These are phyloP conservation scores for Protodeltote pygarga DNA, from an alignment of 2,888 invertebrate species.

Conservation along the genomic window DNA sequence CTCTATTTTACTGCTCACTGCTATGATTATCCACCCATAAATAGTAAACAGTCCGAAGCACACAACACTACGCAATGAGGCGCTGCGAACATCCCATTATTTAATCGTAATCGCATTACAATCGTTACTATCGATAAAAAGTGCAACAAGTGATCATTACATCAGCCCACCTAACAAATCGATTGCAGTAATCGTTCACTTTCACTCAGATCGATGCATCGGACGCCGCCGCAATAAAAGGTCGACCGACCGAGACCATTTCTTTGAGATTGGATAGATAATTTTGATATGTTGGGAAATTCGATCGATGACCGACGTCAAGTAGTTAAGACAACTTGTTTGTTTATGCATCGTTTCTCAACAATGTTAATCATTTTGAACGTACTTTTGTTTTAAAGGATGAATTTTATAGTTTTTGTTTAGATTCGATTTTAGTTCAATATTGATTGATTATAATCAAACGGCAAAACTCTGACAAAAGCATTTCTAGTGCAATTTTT, in stretches of 20 bases:
- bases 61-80: slow-evolving; percentile 16
- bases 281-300: slow-evolving; percentile 37
- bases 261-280: slow-evolving; percentile 54
- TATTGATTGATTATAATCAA: too few species aligned
- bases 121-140: slow-evolving; percentile 68
- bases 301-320: slow-evolving; percentile 16
- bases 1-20: too few species aligned
- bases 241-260: slow-evolving; percentile 60
- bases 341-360: slow-evolving; percentile 5
- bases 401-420: too few species aligned
- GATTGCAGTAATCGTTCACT: slow-evolving; percentile 78
- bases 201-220: slow-evolving; percentile 74
- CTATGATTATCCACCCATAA: too few species aligned
- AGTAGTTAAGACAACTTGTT: slow-evolving; percentile 16
- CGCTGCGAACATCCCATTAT: slow-evolving; percentile 51
- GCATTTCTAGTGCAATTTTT: too few species aligned
- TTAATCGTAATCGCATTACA: slow-evolving; percentile 60
- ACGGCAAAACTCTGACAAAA: too few species aligned
- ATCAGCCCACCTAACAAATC: slow-evolving; percentile 76
- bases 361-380: too few species aligned
- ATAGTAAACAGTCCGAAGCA: not conserved
- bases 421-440: too few species aligned
- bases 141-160: slow-evolving; percentile 74
- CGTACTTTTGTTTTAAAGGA: too few species aligned
- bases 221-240: slow-evolving; percentile 63